Conservation (phyloP, 2,888 invertebrate species). For the Agrilus biguttatus region DNA sequence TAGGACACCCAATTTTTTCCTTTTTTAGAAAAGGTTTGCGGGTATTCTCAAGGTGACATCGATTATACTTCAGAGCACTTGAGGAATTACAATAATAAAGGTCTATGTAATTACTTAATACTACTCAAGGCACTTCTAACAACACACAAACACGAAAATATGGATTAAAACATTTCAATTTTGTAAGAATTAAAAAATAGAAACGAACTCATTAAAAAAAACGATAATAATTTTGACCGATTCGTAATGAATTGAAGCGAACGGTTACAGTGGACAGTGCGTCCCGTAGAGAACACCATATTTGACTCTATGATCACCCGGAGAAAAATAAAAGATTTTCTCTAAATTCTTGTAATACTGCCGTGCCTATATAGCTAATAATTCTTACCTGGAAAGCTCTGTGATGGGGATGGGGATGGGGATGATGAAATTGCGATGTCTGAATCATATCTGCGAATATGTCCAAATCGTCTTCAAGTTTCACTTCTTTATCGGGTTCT, state of each 20-base stretch:
- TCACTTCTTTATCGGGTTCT: conserved; percentile 13
- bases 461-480: conserved; percentile 33
- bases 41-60: too few species aligned
- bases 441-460: conserved; percentile 46
- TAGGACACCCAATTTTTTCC: too few species aligned
- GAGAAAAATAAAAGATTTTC: too few species aligned
- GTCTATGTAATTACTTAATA: neutral
- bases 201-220: too few species aligned
- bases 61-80: too few species aligned
- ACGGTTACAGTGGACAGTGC: too few species aligned
- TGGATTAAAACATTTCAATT: neutral
- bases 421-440: conserved; percentile 46
- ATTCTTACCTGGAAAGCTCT: conserved; percentile 52
- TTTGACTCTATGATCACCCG: too few species aligned
- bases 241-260: too few species aligned
- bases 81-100: too few species aligned
- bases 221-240: too few species aligned
- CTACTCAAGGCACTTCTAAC: neutral
- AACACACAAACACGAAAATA: neutral
- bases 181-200: neutral
- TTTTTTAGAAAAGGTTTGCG: too few species aligned
- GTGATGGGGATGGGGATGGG: conserved; percentile 42
- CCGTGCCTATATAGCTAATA: conserved; percentile 2
- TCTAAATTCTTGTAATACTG: neutral
- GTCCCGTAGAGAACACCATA: too few species aligned